Percentiles rank a stretch among this genome's conserved stretches.
These are phyloP conservation scores for Nephrotoma flavescens DNA, from an alignment of 2,888 invertebrate genomes.

Conservation along the genomic window DNA sequence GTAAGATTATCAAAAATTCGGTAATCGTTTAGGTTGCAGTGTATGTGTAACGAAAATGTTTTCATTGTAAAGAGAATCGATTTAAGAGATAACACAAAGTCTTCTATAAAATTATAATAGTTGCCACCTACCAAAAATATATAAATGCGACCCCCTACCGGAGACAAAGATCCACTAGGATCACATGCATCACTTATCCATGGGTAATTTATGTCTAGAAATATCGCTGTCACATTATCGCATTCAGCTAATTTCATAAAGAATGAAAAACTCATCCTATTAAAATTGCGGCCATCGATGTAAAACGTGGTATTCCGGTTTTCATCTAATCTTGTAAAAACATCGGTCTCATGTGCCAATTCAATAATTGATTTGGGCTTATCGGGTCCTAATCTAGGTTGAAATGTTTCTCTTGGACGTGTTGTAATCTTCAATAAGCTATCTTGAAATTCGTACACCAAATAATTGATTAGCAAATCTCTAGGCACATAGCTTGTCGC, in stretches of 20 bases:
- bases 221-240: neutral
- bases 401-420: neutral
- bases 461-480: neutral
- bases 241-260: neutral
- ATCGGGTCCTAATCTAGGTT: neutral
- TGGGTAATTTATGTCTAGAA: neutral
- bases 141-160: neutral
- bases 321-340: neutral
- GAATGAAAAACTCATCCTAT: too few species aligned
- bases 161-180: neutral
- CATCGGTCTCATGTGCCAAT: too few species aligned
- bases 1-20: neutral
- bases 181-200: neutral
- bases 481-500: neutral
- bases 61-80: neutral
- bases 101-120: neutral
- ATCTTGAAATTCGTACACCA: neutral
- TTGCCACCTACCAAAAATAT: neutral
- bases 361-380: neutral
- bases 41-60: neutral
- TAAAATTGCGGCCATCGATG: neutral
- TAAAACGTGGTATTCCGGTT: neutral
- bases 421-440: neutral
- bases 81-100: neutral
- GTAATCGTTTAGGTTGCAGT: neutral